Evolutionary conservation across 1,140 invertebrate species (phyloP).

Genomic region (Euglossa dilemma): DNA sequence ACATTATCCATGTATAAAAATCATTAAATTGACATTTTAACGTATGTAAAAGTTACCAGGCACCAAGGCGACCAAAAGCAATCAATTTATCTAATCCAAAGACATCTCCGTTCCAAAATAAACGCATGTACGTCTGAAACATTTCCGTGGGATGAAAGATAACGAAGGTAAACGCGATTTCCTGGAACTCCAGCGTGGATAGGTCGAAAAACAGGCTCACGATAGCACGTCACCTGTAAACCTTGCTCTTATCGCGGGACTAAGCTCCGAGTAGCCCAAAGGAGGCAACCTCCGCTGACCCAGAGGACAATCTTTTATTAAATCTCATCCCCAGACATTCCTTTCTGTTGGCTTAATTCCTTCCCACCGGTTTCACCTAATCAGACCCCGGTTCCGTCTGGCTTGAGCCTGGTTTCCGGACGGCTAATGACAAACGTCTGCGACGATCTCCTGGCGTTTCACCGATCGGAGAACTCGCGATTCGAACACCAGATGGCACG

Average conservation of each 20-base stretch:
- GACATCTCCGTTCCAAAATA: not conserved
- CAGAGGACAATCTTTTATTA: slow-evolving; percentile 72
- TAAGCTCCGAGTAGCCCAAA: slow-evolving; percentile 35
- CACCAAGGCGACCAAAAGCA: too few relatives aligned
- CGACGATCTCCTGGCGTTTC: not conserved
- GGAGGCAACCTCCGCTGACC: slow-evolving; percentile 44
- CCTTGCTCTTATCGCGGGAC: slow-evolving; percentile 26
- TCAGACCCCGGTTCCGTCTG: slow-evolving; percentile 57
- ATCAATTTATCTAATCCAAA: not conserved
- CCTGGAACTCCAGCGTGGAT: slow-evolving; percentile 4
- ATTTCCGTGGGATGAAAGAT: slow-evolving; percentile 6
- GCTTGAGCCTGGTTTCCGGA: slow-evolving; percentile 49
- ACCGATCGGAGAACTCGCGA: too few relatives aligned
- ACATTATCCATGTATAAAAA: too few relatives aligned
- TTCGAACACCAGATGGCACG: too few relatives aligned
- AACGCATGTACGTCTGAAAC: not conserved
- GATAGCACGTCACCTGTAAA: slow-evolving; percentile 20
- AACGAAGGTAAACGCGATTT: slow-evolving; percentile 43
- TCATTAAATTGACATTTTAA: too few relatives aligned
- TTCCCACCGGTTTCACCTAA: slow-evolving; percentile 45
- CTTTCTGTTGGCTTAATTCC: slow-evolving; percentile 13
- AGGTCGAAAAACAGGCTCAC: slow-evolving; percentile 12
- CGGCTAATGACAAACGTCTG: slow-evolving; percentile 71
- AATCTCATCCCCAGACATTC: slow-evolving; percentile 64
- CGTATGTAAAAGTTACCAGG: too few relatives aligned